A percentile compares a stretch with the other conserved stretches of the same genome.
Conservation (phyloP, 2,888 invertebrate species). For the Mayetiola destructor region DNA sequence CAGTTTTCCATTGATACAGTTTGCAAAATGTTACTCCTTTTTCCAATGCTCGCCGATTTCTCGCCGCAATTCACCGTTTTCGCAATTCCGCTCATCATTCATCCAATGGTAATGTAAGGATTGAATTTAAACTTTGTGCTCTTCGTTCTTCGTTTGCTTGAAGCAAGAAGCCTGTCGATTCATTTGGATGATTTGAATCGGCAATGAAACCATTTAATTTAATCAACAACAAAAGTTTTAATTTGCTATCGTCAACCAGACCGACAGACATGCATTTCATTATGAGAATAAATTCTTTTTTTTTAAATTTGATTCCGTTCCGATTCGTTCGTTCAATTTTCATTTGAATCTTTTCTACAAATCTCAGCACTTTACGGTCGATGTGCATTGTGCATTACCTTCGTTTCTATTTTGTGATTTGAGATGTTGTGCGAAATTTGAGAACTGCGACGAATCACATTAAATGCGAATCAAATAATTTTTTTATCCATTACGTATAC, state of each 20-base stretch:
- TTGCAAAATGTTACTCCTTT: not conserved
- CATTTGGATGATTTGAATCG: not conserved
- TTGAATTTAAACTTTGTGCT: constrained; percentile 8
- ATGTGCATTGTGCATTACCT: no score
- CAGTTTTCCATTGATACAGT: not conserved
- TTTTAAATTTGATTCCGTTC: not conserved
- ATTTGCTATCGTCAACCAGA: not conserved
- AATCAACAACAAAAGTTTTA: constrained; percentile 9
- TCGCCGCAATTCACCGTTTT: no score
- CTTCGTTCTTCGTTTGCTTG: not conserved
- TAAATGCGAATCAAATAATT: constrained; percentile 9
- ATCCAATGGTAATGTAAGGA: no score
- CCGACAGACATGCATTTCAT: no score
- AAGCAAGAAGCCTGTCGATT: no score
- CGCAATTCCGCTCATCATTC: no score
- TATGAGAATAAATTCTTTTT: constrained; percentile 8
- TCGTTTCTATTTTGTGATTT: not conserved
- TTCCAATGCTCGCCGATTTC: not conserved
- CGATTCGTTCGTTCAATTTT: not conserved
- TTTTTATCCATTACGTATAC: no score
- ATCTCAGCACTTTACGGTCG: no score
- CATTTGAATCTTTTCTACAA: not conserved
- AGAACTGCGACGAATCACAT: constrained; percentile 2
- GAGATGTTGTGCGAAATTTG: not conserved
- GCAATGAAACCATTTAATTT: not conserved